Percentiles rank a stretch among this genome's conserved stretches.
Conservation (phyloP, 2,797 vertebrate species). For the Propithecus perrieri region DNA sequence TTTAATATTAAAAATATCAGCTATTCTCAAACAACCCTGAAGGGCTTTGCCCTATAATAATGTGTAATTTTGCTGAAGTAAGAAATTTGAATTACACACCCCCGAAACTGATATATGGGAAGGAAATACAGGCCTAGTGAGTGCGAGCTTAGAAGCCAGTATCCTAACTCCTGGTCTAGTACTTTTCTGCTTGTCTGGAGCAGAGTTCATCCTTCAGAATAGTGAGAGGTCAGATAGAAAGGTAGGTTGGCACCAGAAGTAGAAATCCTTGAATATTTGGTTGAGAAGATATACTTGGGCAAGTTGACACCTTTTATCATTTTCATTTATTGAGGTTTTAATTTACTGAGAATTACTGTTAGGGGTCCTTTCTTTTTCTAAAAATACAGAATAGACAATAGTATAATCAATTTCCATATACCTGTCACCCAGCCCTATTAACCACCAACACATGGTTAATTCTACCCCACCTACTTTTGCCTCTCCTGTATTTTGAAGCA, state of each 20-base stretch:
- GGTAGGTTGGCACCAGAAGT: background rate
- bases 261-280: background rate
- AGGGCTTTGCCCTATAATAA: background rate
- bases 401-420: background rate
- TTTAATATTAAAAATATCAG: background rate
- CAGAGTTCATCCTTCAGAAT: background rate
- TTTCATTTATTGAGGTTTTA: constrained; percentile 4
- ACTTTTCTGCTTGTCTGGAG: background rate
- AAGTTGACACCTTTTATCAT: background rate
- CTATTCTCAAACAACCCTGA: background rate
- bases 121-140: background rate
- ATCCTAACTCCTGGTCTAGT: background rate
- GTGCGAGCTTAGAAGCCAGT: background rate
- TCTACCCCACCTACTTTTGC: background rate
- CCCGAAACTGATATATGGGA: background rate
- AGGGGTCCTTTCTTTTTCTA: background rate
- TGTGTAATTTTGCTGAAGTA: constrained; percentile 11
- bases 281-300: background rate
- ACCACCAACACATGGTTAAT: background rate
- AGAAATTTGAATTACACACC: background rate
- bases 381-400: background rate
- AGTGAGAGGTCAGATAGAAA: background rate
- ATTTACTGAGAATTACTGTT: constrained; percentile 12
- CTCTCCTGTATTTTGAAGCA: background rate
- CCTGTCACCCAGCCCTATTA: background rate